Base-by-base conservation (phyloP, 2,113 vertebrate species). In the Poicephalus meyeri region DNA sequence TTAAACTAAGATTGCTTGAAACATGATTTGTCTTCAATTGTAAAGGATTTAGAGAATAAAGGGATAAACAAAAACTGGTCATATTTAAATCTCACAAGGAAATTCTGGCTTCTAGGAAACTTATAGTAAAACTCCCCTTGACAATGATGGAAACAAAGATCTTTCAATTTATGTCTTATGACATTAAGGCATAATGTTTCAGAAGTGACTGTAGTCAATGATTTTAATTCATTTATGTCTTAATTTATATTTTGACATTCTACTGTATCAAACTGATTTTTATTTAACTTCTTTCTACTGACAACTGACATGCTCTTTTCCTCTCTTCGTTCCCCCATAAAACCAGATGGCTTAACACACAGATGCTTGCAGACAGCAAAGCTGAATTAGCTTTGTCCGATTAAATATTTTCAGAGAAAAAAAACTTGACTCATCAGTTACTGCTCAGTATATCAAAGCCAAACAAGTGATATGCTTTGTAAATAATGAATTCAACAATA, bases 331-430 rank as follows among this genome's bases (percentile, higher is more conserved):
- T 92, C 10, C 21, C n/a, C 19, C 10, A 11, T 86, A 53, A 72
- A 91, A 95, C 47, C 92, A 96, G 81, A 96, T 89, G 93, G 71
- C 29, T 96, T 66, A 77, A 46, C 87, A 42, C 69, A 89, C 60
- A 80, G 78, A 86, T 85, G 82, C 80, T 93, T 28, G 33, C 4
- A 39, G 56, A 42, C 60, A 85, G 76, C 42, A 91, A 93, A 91
- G 68, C 69, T 86, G 58, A 94, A 95, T 91, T 91, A 94, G 39
- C 47, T 94, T 83, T 94, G 28, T 74, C 79, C 52, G 61, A 86
- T 88, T 88, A 80, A 92, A 88, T 88, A 71, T 94, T 96, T 95
- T 85, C 61, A 65, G 68, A 68, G 79, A 81, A 78, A 26, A 26
- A 91, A 60, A 39, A 83, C 44, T 68, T 95, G 84, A 80, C 26